phyloP scores from a whole-genome alignment of 1,140 invertebrate genomes.

The Hesperophylax magnus region DNA sequence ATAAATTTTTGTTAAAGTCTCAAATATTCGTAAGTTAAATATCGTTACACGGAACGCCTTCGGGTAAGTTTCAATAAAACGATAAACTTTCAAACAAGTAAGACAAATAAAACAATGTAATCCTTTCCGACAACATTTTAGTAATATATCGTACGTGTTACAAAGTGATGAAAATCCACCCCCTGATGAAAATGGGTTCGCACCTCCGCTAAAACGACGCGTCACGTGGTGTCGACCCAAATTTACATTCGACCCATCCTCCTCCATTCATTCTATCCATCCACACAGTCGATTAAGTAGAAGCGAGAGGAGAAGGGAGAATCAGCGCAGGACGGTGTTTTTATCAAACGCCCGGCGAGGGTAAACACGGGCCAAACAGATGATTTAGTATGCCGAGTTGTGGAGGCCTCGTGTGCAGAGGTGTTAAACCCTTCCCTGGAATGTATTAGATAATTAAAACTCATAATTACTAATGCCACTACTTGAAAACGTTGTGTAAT shows the following conservation, averaged over 20 bases:
- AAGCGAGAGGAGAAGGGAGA: not conserved
- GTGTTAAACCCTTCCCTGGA: not conserved
- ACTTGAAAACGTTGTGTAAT: no score
- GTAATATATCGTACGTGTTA: no score
- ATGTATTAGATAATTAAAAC: not conserved
- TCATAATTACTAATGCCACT: no score
- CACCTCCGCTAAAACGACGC: slow-evolving; percentile 47
- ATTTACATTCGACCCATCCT: slow-evolving; percentile 51
- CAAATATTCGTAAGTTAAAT: no score
- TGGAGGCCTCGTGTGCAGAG: slow-evolving; percentile 4
- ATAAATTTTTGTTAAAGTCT: no score
- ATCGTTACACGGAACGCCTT: not conserved
- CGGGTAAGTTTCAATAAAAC: not conserved
- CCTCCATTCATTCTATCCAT: slow-evolving; percentile 44
- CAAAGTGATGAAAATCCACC: not conserved
- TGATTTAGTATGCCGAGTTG: slow-evolving; percentile 54
- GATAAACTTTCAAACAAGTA: not conserved
- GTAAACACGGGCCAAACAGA: slow-evolving; percentile 49
- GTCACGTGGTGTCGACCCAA: slow-evolving; percentile 44
- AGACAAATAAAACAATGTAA: no score
- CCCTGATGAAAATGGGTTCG: slow-evolving; percentile 9
- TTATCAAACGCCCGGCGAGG: slow-evolving; percentile 28
- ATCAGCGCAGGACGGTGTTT: slow-evolving; percentile 36
- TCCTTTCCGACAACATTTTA: no score
- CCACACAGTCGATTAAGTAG: slow-evolving; percentile 38